Evolutionary conservation across 1,140 invertebrate genomes (phyloP).

Genomic region (Conus ventricosus): DNA sequence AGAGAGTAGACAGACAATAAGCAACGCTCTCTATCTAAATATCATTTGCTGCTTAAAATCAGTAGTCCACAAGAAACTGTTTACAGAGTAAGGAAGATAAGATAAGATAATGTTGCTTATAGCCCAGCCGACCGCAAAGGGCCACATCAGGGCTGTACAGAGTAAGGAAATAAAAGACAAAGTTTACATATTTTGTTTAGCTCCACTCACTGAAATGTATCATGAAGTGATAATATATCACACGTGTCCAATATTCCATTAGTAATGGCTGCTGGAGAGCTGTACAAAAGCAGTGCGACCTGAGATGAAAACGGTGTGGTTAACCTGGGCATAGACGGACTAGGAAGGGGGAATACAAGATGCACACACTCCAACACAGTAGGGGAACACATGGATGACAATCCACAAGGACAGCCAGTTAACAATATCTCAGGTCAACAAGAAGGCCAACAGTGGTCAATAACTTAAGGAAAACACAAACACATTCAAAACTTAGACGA

Average conservation of each 20-base stretch:
- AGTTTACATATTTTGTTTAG: too few species aligned
- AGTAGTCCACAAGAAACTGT: too few species aligned
- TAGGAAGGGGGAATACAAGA: not conserved
- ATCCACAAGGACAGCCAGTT: not conserved
- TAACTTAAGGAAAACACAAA: not conserved
- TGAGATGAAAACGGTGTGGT: conserved; percentile 2
- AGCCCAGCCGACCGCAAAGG: too few species aligned
- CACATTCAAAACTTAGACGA: not conserved
- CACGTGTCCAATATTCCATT: not conserved
- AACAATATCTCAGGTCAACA: not conserved
- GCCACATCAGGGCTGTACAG: too few species aligned
- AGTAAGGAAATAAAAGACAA: too few species aligned
- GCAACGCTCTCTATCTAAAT: too few species aligned
- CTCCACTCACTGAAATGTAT: too few species aligned
- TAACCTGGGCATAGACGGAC: not conserved
- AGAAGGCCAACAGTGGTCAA: not conserved
- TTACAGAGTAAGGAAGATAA: too few species aligned
- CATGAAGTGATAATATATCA: too few species aligned
- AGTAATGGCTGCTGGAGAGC: not conserved
- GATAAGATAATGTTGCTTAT: too few species aligned
- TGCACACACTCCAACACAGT: not conserved
- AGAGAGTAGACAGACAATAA: too few species aligned
- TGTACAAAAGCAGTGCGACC: not conserved
- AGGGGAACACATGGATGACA: not conserved
- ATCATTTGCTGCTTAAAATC: too few species aligned